Base-by-base conservation (phyloP, 2,888 invertebrate species). In the Eretmocerus hayati region DNA sequence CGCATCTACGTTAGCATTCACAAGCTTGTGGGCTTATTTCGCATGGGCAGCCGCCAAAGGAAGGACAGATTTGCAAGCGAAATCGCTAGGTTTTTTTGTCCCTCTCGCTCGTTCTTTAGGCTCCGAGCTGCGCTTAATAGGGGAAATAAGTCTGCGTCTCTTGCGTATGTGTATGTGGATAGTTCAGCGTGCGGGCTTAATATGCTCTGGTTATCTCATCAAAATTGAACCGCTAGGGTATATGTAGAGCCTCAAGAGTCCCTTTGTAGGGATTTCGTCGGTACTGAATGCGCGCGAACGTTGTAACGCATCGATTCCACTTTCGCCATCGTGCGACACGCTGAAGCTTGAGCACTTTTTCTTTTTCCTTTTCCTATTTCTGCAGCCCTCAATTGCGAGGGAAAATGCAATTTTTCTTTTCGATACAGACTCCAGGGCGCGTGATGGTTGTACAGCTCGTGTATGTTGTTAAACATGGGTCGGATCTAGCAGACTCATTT, bases 11-110 rank as follows among this genome's bases (percentile, higher is more conserved):
- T 67, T 65, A 63, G 68, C 63, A 69, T 69, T 68, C 64, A 68
- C 63, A 66, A 63, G 60, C 64, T 63, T 64, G 8, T 21, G 65
- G 67, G 69, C 69, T 71, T 71, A 70, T 69, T 70, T 70, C 70
- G 63, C 69, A 69, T 68, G 66, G 66, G 54, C 62, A 66, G 58
- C 47, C 61, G 38, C 53, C 65, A 69, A 71, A 71, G 69, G 67
- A 66, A 65, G 35, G 39, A 32, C 39, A 68, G 68, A 69, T 70
- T 69, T 70, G 66, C 69, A 65, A 67, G 60, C 59, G 60, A 60
- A 40, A 31, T 15, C 60, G 62, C 59, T 62, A 61, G 63, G 61
- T 57, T 56, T 62, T 62, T 63, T 61, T 61, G 33, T 20, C 22
- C 21, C 4, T 18, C 32, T n/a, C 16, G 18, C 15, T 16, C 15